These are phyloP conservation scores for Diprion similis DNA, from an alignment of 1,140 invertebrate genomes.

Conservation along the genomic window DNA sequence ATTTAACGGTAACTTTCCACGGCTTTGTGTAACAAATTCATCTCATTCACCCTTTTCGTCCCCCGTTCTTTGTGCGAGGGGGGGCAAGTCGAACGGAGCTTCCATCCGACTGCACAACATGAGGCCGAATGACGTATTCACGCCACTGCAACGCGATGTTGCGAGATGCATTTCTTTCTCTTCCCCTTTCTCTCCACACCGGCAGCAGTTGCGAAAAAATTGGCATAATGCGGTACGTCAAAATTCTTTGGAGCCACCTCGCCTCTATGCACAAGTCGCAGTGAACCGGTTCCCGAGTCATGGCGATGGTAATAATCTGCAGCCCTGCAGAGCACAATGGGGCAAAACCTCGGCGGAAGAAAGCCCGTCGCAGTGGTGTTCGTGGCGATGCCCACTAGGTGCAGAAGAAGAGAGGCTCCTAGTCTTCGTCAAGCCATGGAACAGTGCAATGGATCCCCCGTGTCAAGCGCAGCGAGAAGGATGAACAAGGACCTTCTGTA, in stretches of 20 bases:
- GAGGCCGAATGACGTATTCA: background rate
- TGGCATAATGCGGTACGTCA: background rate
- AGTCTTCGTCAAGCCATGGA: no score
- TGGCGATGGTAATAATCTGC: constrained; percentile 33
- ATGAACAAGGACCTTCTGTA: constrained; percentile 17
- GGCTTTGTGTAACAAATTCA: constrained; percentile 8
- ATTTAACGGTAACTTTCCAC: background rate
- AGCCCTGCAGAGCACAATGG: constrained; percentile 31
- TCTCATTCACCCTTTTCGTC: background rate
- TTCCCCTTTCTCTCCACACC: background rate
- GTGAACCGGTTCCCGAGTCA: constrained; percentile 10
- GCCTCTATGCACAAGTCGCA: background rate
- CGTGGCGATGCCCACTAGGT: background rate
- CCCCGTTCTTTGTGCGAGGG: background rate
- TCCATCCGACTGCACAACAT: background rate
- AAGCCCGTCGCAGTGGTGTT: constrained; percentile 21
- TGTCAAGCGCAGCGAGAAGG: background rate
- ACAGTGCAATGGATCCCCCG: no score
- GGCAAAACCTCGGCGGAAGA: constrained; percentile 29
- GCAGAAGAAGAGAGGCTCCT: background rate
- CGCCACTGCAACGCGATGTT: no score
- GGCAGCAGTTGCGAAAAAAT: no score
- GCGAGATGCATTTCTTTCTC: constrained; percentile 15
- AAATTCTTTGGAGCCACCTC: background rate
- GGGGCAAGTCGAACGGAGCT: background rate